These are phyloP conservation scores for Nymphalis polychloros DNA, from an alignment of 2,888 invertebrate genomes.

Conservation along the genomic window DNA sequence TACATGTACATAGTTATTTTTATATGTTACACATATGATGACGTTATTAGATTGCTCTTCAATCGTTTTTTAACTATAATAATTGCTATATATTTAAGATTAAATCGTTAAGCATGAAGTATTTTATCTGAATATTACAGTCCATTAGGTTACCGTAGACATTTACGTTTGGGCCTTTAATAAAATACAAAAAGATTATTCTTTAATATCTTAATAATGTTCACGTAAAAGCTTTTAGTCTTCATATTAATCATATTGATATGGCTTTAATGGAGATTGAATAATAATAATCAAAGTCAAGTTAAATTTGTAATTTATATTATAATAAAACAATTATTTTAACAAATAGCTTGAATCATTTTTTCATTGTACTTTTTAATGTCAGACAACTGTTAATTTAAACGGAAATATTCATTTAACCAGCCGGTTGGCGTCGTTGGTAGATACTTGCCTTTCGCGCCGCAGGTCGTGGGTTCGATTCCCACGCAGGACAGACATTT, in stretches of 20 bases:
- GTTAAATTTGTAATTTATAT: not conserved
- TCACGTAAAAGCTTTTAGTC: not conserved
- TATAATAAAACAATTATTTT: not conserved
- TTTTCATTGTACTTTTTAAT: too few species aligned
- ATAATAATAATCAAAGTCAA: not conserved
- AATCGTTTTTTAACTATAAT: not conserved
- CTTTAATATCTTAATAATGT: constrained; percentile 6
- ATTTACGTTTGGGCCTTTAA: constrained; percentile 17
- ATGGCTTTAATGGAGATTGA: not conserved
- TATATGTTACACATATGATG: too few species aligned
- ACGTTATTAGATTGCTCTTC: too few species aligned
- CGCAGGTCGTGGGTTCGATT: too few species aligned
- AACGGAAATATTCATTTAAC: too few species aligned
- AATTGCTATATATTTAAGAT: not conserved
- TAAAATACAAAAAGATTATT: constrained; percentile 8
- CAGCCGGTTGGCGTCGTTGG: too few species aligned
- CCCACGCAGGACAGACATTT: too few species aligned
- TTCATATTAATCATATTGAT: constrained; percentile 6
- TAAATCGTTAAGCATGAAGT: not conserved
- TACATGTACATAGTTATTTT: too few species aligned
- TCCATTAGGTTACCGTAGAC: constrained; percentile 21
- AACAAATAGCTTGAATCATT: not conserved
- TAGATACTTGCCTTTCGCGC: too few species aligned
- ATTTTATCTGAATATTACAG: constrained; percentile 29
- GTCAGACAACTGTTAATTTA: too few species aligned